Evolutionary conservation across 2,797 vertebrate species (phyloP).

Genomic region (Chrysocyon brachyurus): DNA sequence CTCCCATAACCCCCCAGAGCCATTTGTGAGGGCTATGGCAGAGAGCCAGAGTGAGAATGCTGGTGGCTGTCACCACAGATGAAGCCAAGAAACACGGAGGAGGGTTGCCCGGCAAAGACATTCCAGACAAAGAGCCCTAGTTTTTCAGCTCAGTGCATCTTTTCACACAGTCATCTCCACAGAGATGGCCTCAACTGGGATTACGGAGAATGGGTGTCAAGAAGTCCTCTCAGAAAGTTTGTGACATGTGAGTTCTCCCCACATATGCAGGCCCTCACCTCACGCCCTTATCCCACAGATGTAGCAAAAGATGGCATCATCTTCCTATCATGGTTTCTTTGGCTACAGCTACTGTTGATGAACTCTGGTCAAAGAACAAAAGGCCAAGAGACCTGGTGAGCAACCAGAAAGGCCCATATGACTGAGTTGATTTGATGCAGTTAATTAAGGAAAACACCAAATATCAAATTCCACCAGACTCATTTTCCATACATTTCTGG

Average conservation of each 20-base stretch:
- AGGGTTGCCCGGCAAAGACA: neutral
- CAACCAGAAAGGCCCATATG: neutral
- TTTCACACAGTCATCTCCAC: neutral
- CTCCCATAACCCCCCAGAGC: neutral
- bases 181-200: neutral
- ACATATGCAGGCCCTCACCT: neutral
- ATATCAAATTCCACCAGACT: neutral
- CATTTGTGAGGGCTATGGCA: neutral
- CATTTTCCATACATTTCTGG: neutral
- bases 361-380: conserved; percentile 33
- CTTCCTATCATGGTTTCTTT: neutral
- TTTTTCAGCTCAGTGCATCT: neutral
- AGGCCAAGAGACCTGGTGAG: neutral
- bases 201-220: neutral
- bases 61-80: neutral
- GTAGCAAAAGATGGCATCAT: neutral
- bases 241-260: neutral
- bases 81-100: neutral
- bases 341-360: neutral
- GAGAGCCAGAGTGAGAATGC: neutral
- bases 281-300: neutral
- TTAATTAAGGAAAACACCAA: conserved; percentile 26
- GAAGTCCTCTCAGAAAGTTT: neutral
- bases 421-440: neutral
- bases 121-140: neutral